Evolutionary conservation across 2,888 invertebrate genomes (phyloP), one percentile per base, ranked within the genome.

Genomic region (Orchestes rusci): DNA sequence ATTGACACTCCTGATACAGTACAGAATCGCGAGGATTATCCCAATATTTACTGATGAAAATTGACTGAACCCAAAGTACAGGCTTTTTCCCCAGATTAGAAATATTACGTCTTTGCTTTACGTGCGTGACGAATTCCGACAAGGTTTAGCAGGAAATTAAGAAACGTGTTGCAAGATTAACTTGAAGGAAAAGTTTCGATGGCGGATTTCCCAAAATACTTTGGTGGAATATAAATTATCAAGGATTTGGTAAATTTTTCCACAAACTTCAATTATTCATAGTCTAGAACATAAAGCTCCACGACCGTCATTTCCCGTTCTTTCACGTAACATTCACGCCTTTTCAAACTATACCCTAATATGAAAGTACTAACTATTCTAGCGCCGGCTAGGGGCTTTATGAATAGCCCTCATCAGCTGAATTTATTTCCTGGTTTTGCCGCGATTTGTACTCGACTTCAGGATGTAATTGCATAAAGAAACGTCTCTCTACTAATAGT

Each of bases 31-130:
- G n/a, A n/a, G n/a, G n/a, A n/a, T n/a, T n/a, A n/a, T n/a, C n/a
- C n/a, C n/a, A n/a, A n/a, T n/a, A n/a, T n/a, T n/a, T n/a, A n/a
- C n/a, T n/a, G n/a, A n/a, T n/a, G n/a, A n/a, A n/a, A n/a, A n/a
- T n/a, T 69, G 69, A 67, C 66, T 66, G 62, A 39, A n/a, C 36
- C 33, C 35, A 42, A 46, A 37, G 38, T 37, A 34, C 23, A 43
- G 27, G 48, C 39, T 43, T 40, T 48, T 48, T 48, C 48, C 43
- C 35, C 27, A 43, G 47, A 47, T 47, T 47, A 39, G 45, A 45
- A 45, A 45, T 45, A 45, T 45, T 45, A 35, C 30, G 16, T 34
- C 35, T 35, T 39, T 39, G 16, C 37, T 37, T 37, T 37, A 41
- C 41, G 41, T 45, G 45, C 45, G 45, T 45, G 45, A 41, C 30